Evolutionary conservation across 2,113 vertebrate species (phyloP).

Genomic region (Hystrix cristata): DNA sequence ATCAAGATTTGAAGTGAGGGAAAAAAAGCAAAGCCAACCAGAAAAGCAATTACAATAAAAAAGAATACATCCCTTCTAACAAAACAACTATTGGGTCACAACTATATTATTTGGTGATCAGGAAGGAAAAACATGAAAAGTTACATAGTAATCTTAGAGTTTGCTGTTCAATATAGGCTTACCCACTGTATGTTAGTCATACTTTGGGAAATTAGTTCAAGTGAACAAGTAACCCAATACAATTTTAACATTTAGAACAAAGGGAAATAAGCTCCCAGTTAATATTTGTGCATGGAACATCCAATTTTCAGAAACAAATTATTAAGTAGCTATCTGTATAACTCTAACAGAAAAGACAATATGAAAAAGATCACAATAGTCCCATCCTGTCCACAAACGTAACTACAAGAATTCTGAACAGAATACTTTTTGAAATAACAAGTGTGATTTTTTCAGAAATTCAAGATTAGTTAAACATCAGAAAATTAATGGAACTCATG

Average conservation of each 20-base stretch:
- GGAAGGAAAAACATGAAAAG: neutral
- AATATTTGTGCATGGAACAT: neutral
- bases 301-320: slow-evolving; percentile 35
- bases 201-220: neutral
- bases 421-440: neutral
- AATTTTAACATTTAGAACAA: slow-evolving; percentile 22
- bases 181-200: neutral
- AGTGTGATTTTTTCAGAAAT: slow-evolving; percentile 10
- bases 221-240: neutral
- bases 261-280: neutral
- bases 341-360: neutral
- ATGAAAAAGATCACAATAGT: neutral
- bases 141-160: neutral
- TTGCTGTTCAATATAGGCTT: neutral
- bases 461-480: neutral
- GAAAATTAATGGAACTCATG: neutral
- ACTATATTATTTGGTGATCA: neutral
- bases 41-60: slow-evolving; percentile 3
- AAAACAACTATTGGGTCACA: neutral
- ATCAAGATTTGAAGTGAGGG: neutral
- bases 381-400: neutral
- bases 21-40: neutral
- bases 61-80: neutral
- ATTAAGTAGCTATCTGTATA: neutral
- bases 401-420: slow-evolving; percentile 19